Evolutionary conservation across 2,888 invertebrate genomes (phyloP), one percentile per base, ranked within the genome.

Genomic region (Anaspis maculata): DNA sequence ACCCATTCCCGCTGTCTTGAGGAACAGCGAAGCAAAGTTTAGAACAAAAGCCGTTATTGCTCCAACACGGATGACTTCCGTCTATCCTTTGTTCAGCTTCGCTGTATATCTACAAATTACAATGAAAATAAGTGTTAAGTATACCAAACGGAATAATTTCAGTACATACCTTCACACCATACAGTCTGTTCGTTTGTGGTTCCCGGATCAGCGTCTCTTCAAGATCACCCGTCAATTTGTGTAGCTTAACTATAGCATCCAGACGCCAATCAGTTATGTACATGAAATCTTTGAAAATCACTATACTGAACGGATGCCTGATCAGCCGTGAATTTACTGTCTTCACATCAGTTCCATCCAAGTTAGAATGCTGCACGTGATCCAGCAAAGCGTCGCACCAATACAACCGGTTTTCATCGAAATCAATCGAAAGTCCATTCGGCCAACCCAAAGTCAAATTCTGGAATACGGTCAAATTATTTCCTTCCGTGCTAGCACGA

Each of bases 351-450:
- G 79, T 80, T 1, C 96, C 96, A 57, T 95, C 90, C 3, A 95
- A 70, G 51, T 83, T 83, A 0, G 92, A 83, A 59, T 95, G 92
- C 56, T 95, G 95, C 0, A 96, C 91, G 64, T 96, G 94, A 64
- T 97, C 96, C 4, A 96, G 70, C 2, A 94, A 67, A 2, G 96
- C 96, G 60, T 97, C 97, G 56, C 94, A 95, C 96, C 97, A 97
- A 65, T 96, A 97, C 1, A 97, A 71, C 9, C 94, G 74, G 61
- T 95, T 85, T 11, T 78, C 76, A 21, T 74, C 74, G 56, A 88
- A 91, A 65, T 97, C 97, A 42, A 97, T 87, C 1, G 92, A 88
- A 3, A 97, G 68, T 0, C 96, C 96, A 61, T 97, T 97, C 0
- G 97, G 97, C 96, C 96, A 97, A 2, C 95, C 95, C 0, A 96